Conservation (phyloP, 2,113 vertebrate species). For the Abramis brama region DNA sequence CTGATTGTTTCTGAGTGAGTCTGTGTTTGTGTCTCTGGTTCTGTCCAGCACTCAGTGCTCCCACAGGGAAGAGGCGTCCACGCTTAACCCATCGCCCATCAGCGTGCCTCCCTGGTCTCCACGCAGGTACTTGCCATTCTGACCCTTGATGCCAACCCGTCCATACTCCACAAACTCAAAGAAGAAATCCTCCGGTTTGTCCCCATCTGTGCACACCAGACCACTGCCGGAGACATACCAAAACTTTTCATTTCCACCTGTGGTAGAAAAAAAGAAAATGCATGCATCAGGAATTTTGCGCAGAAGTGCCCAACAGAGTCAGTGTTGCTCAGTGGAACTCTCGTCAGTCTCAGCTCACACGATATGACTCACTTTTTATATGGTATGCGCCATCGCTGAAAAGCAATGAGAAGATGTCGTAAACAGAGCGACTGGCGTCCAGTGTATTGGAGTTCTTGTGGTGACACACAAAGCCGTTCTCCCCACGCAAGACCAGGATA, state of each 20-base stretch:
- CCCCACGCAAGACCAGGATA: constrained; percentile 88
- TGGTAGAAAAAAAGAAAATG: not conserved
- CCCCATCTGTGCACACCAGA: constrained; percentile 87
- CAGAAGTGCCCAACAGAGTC: not conserved
- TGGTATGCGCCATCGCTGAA: constrained; percentile 93
- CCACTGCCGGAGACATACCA: constrained; percentile 89
- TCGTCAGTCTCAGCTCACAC: not conserved
- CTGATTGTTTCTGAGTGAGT: not conserved
- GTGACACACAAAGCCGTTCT: constrained; percentile 91
- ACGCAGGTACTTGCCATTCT: constrained; percentile 87
- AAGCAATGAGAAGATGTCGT: constrained; percentile 89
- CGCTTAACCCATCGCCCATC: constrained; percentile 79
- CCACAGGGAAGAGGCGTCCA: constrained; percentile 84
- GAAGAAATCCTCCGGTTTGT: constrained; percentile 90
- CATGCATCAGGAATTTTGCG: not conserved
- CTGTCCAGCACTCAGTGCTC: constrained; percentile 80
- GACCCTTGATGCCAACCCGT: constrained; percentile 86
- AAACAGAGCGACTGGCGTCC: constrained; percentile 88
- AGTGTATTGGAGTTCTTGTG: constrained; percentile 91
- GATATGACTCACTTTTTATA: constrained; percentile 82
- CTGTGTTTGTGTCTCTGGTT: not conserved
- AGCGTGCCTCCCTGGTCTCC: constrained; percentile 91
- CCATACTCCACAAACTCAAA: constrained; percentile 90
- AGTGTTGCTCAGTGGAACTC: not conserved
- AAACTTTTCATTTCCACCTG: constrained; percentile 87